Evolutionary conservation across 2,888 invertebrate genomes (phyloP).

Genomic region (Trissolcus brochymenae): DNA sequence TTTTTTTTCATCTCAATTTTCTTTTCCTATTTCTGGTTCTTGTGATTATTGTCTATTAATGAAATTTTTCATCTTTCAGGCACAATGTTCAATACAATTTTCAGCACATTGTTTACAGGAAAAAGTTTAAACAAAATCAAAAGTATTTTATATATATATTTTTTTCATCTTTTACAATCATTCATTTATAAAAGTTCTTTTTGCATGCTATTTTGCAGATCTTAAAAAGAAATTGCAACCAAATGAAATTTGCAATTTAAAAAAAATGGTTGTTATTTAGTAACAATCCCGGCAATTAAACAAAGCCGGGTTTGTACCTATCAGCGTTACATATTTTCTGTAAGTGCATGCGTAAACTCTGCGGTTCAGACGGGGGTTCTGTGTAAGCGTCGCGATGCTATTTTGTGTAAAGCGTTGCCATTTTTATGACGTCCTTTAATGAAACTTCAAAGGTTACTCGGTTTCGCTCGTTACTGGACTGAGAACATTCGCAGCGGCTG

Average conservation of each 20-base stretch:
- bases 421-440: conserved; percentile 36
- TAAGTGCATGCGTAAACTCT: conserved; percentile 37
- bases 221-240: not conserved
- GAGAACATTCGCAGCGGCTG: conserved; percentile 4
- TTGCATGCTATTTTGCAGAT: not conserved
- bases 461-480: conserved; percentile 51
- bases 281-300: conserved; percentile 16
- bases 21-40: conserved; percentile 15
- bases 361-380: too few relatives aligned
- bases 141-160: too few relatives aligned
- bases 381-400: not conserved
- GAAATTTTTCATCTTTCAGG: conserved; percentile 12
- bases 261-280: too few relatives aligned
- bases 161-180: too few relatives aligned
- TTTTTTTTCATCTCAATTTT: conserved; percentile 7
- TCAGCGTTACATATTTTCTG: conserved; percentile 17
- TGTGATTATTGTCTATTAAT: conserved; percentile 5
- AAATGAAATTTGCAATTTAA: too few relatives aligned
- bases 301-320: conserved; percentile 12
- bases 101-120: too few relatives aligned
- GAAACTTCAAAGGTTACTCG: conserved; percentile 49
- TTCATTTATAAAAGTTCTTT: too few relatives aligned
- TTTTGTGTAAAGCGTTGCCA: conserved; percentile 25
- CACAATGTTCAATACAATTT: conserved; percentile 4
- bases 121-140: too few relatives aligned